Conservation (phyloP, 2,888 invertebrate species). For the Diarsia mendica region DNA sequence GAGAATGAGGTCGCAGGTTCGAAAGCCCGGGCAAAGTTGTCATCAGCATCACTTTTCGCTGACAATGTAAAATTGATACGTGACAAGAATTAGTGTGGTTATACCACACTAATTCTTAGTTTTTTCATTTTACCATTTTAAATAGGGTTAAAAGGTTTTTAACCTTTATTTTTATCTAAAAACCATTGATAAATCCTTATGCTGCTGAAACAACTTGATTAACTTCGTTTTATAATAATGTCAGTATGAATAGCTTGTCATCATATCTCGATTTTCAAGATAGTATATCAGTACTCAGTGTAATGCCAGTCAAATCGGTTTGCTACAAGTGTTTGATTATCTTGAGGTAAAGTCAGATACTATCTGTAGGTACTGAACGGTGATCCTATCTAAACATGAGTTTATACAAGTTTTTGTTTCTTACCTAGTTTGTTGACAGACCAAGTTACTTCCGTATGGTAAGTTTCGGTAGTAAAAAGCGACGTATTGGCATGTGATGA, state of each 20-base stretch:
- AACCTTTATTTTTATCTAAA: not conserved
- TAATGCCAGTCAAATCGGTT: conserved; percentile 51
- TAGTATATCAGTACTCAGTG: conserved; percentile 48
- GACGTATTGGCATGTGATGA: no score
- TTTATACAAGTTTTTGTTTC: not conserved
- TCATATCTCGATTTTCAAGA: conserved; percentile 33
- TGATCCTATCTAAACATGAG: conserved; percentile 1
- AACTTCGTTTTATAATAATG: not conserved
- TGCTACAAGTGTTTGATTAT: conserved; percentile 46
- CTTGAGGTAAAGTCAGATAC: conserved; percentile 17
- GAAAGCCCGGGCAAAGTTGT: no score
- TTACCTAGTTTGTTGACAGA: no score
- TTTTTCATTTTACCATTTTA: no score
- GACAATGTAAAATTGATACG: no score
- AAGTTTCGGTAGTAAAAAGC: no score
- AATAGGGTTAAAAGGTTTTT: no score
- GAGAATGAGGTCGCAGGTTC: not conserved
- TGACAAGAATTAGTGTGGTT: no score
- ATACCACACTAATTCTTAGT: no score
- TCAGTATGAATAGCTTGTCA: not conserved
- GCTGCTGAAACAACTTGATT: not conserved
- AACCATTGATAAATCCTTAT: not conserved
- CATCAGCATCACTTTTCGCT: no score
- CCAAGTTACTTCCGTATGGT: no score
- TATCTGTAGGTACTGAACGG: conserved; percentile 3